phyloP scores from a whole-genome alignment of 2,113 vertebrate species.

The Corythoichthys haematopterus region DNA sequence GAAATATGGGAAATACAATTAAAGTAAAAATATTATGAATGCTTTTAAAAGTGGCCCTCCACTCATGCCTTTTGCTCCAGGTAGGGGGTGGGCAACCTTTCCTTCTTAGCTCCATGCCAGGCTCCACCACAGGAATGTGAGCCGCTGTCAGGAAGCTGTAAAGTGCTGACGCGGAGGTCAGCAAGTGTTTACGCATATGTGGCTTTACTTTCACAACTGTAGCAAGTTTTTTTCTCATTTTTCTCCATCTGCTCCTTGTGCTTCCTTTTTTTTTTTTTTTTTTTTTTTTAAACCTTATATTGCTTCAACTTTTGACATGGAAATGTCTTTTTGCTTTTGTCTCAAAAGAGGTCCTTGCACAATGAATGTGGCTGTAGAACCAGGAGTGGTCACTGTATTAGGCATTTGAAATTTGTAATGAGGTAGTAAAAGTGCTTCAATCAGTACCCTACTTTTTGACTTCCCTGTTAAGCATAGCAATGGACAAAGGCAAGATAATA shows the following conservation, averaged over 20 bases:
- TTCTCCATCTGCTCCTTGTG: conserved; percentile 34
- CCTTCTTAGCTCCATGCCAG: conserved; percentile 24
- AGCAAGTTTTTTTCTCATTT: conserved; percentile 32
- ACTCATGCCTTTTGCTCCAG: conserved; percentile 40
- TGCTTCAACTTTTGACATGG: no score
- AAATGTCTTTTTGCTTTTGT: neutral
- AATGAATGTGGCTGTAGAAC: neutral
- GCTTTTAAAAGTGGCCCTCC: conserved; percentile 45
- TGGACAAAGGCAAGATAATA: no score
- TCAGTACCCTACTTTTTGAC: no score
- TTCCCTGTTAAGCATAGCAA: no score
- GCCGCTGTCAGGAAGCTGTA: conserved; percentile 64
- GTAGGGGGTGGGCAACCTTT: conserved; percentile 33
- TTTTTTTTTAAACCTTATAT: no score
- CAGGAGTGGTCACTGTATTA: neutral
- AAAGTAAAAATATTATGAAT: conserved; percentile 64
- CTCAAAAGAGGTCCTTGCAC: neutral
- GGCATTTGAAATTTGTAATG: neutral
- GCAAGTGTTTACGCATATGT: conserved; percentile 62
- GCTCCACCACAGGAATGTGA: conserved; percentile 66
- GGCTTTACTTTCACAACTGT: conserved; percentile 65
- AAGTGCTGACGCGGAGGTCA: conserved; percentile 71
- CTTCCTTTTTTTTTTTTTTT: conserved; percentile 13
- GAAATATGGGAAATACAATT: conserved; percentile 41
- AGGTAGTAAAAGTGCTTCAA: neutral